Conservation (phyloP, 2,113 vertebrate species). For the Indri indri region DNA sequence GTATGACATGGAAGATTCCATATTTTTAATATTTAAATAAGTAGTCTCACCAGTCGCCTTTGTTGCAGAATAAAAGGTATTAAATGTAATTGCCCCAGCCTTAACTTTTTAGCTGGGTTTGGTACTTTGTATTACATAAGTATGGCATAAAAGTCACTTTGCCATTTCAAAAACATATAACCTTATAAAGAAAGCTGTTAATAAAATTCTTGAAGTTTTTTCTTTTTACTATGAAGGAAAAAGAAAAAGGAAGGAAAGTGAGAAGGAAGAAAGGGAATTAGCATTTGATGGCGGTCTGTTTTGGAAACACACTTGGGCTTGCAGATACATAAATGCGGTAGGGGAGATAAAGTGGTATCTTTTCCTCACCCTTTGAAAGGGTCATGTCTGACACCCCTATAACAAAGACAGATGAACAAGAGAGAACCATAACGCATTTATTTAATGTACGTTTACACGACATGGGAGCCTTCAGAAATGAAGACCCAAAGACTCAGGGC, state of each 20-base stretch:
- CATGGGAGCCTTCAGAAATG: neutral
- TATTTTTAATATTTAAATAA: neutral
- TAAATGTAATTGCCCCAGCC: neutral
- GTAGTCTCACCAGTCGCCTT: neutral
- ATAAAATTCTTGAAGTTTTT: neutral
- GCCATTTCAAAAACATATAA: neutral
- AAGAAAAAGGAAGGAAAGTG: neutral
- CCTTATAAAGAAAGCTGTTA: neutral
- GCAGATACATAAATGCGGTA: neutral
- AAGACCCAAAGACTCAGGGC: neutral
- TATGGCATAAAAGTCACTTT: neutral
- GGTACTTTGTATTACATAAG: neutral
- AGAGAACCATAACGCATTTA: neutral
- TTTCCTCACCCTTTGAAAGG: neutral
- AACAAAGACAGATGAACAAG: neutral
- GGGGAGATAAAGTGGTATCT: neutral
- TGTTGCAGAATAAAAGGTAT: neutral
- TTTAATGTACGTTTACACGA: neutral
- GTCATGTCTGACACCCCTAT: neutral
- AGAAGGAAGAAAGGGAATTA: neutral
- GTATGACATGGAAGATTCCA: neutral
- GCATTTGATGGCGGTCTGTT: neutral
- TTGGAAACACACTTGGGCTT: neutral
- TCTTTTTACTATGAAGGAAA: neutral
- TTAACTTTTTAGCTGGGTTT: neutral